These are phyloP conservation scores for Entelurus aequoreus DNA, from an alignment of 2,113 vertebrate species.

Conservation along the genomic window DNA sequence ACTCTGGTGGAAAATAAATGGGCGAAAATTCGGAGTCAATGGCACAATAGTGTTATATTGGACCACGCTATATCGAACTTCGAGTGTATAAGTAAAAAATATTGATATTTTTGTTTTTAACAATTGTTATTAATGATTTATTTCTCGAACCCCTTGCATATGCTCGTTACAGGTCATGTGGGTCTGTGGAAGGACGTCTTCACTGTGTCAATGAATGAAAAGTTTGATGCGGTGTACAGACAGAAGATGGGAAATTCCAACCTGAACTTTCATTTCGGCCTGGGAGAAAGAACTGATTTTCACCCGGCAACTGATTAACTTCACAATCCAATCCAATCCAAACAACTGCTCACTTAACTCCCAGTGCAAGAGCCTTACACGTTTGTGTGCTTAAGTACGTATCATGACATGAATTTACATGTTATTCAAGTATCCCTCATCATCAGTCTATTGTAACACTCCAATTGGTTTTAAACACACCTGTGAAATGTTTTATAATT, in stretches of 20 bases:
- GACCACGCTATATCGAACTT: too few relatives aligned
- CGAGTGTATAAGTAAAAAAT: too few relatives aligned
- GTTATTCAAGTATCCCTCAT: too few relatives aligned
- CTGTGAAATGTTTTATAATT: too few relatives aligned
- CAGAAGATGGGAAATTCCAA: conserved; percentile 98
- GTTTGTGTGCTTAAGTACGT: too few relatives aligned
- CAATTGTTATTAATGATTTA: neutral
- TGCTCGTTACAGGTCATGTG: conserved; percentile 77
- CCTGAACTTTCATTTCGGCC: conserved; percentile 89
- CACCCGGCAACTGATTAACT: neutral
- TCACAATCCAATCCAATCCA: conserved; percentile 17
- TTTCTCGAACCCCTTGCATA: neutral
- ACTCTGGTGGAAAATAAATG: too few relatives aligned
- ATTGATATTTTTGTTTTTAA: neutral
- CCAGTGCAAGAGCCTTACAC: too few relatives aligned
- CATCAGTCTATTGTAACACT: too few relatives aligned
- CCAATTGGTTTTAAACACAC: too few relatives aligned
- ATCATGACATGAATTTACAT: too few relatives aligned
- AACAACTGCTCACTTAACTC: conserved; percentile 11
- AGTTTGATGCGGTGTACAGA: conserved; percentile 90
- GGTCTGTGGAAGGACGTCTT: conserved; percentile 98
- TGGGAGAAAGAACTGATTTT: conserved; percentile 65
- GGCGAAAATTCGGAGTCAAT: too few relatives aligned
- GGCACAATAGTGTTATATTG: too few relatives aligned
- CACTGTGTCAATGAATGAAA: conserved; percentile 99